Conservation (phyloP, 2,113 vertebrate genomes). For the Dipodomys ordii region DNA sequence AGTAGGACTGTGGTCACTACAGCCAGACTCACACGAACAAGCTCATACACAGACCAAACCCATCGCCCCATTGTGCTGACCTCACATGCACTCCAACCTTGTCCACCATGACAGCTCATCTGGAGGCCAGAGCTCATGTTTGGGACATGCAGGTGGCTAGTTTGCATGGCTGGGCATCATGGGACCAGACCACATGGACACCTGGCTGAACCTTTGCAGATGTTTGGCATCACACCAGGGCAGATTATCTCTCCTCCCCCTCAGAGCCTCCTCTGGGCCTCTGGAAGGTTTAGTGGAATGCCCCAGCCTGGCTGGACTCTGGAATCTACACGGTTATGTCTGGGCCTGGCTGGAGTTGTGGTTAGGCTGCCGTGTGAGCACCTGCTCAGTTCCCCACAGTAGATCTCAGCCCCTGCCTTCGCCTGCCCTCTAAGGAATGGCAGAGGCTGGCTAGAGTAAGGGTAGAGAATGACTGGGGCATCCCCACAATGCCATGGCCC, state of each 20-base stretch:
- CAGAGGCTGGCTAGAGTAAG: not conserved
- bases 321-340: not conserved
- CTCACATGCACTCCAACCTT: not conserved
- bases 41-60: not conserved
- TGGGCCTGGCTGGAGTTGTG: not conserved
- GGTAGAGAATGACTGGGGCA: too few relatives aligned
- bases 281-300: not conserved
- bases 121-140: slow-evolving; percentile 12
- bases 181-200: not conserved
- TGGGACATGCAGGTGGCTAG: slow-evolving; percentile 57
- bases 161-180: slow-evolving; percentile 40
- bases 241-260: not conserved
- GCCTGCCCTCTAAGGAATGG: not conserved
- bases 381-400: not conserved
- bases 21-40: not conserved
- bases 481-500: not conserved
- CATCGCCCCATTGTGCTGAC: not conserved
- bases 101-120: slow-evolving; percentile 31
- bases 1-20: not conserved
- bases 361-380: not conserved
- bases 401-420: not conserved
- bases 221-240: not conserved
- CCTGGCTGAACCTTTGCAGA: slow-evolving; percentile 31
- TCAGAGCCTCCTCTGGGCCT: not conserved
- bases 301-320: not conserved